Evolutionary conservation across 2,888 invertebrate genomes (phyloP).

Genomic region (Apodemia hepburni): DNA sequence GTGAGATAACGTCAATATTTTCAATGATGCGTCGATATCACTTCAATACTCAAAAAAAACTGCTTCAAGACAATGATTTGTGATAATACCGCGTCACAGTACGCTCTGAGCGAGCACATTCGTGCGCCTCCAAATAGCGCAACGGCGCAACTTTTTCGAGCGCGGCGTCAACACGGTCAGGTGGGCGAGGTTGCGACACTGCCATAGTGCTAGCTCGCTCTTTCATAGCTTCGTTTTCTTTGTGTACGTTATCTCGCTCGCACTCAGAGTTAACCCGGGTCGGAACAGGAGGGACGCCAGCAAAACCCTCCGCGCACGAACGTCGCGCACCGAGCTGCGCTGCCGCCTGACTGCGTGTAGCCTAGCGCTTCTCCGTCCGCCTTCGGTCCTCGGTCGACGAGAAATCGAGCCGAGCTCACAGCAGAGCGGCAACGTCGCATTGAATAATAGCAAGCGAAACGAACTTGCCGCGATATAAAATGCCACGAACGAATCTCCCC

Average conservation of each 20-base stretch:
- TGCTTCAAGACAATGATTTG: slow-evolving; percentile 51
- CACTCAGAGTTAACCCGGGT: slow-evolving; percentile 44
- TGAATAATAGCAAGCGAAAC: slow-evolving; percentile 63
- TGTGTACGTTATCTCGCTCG: slow-evolving; percentile 50
- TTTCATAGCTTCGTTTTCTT: slow-evolving; percentile 41
- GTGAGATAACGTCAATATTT: slow-evolving; percentile 34
- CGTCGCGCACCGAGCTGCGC: slow-evolving; percentile 79
- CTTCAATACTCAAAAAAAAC: slow-evolving; percentile 47
- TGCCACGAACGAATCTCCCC: slow-evolving; percentile 65
- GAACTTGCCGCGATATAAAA: slow-evolving; percentile 66
- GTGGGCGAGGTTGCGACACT: slow-evolving; percentile 80
- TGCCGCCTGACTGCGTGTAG: slow-evolving; percentile 70
- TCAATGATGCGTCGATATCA: slow-evolving; percentile 40
- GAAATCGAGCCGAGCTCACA: slow-evolving; percentile 49
- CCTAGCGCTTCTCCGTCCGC: slow-evolving; percentile 34
- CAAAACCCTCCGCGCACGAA: slow-evolving; percentile 67
- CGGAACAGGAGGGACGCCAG: slow-evolving; percentile 50
- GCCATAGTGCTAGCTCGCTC: slow-evolving; percentile 61
- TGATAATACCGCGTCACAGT: slow-evolving; percentile 67
- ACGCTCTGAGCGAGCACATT: slow-evolving; percentile 66
- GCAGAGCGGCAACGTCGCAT: slow-evolving; percentile 69
- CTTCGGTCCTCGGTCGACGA: slow-evolving; percentile 44
- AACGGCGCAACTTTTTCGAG: slow-evolving; percentile 80
- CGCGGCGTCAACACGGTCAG: slow-evolving; percentile 80
- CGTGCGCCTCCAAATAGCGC: slow-evolving; percentile 79